Conservation (phyloP, 2,888 invertebrate species). For the Operophtera brumata region DNA sequence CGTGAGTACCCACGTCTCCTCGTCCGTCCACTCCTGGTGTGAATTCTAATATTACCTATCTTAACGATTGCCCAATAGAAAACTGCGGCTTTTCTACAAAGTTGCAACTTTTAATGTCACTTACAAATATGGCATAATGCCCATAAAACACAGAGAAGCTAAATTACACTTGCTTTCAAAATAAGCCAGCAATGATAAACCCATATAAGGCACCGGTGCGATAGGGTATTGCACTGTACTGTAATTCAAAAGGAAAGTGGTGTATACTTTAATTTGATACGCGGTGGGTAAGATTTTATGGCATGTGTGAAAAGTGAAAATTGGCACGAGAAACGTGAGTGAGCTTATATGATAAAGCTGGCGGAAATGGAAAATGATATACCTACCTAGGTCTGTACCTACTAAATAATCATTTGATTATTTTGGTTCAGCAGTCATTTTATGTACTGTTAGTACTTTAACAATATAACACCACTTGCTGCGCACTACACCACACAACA, state of each 20-base stretch:
- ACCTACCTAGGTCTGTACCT: not conserved
- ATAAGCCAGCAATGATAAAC: constrained; percentile 45
- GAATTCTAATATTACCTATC: too few species aligned
- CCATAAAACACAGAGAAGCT: constrained; percentile 37
- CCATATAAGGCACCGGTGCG: constrained; percentile 31
- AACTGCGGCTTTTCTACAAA: constrained; percentile 13
- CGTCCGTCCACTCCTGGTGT: too few species aligned
- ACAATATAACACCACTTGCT: too few species aligned
- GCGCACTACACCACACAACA: too few species aligned
- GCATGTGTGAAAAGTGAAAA: constrained; percentile 48
- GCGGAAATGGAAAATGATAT: not conserved
- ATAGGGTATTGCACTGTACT: constrained; percentile 32
- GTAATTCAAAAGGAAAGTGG: constrained; percentile 42
- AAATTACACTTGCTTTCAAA: constrained; percentile 47
- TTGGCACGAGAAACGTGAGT: constrained; percentile 30
- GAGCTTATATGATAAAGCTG: constrained; percentile 19
- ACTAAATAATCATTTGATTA: not conserved
- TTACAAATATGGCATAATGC: constrained; percentile 35
- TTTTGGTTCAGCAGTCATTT: too few species aligned
- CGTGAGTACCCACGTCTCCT: too few species aligned
- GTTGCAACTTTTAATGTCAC: constrained; percentile 21
- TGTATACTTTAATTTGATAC: constrained; percentile 47
- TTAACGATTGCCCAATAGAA: not conserved
- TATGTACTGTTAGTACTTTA: too few species aligned
- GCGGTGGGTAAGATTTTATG: constrained; percentile 32